A percentile compares a stretch with the other conserved stretches of the same genome.
Evolutionary conservation across 2,797 vertebrate species (phyloP).

Genomic region (Acanthurus lineatus): DNA sequence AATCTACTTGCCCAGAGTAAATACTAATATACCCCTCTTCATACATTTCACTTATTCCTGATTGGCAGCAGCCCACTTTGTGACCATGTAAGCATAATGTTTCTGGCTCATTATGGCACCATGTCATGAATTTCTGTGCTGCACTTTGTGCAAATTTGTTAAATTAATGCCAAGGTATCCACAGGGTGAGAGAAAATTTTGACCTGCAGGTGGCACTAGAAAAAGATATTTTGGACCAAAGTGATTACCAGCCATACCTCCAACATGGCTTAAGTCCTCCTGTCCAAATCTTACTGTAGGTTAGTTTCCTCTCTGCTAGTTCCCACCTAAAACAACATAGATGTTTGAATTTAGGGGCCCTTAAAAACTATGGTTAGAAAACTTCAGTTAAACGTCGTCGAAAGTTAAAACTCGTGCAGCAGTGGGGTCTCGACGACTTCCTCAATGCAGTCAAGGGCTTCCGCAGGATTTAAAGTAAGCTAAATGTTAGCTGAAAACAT

Average conservation of each 20-base stretch:
- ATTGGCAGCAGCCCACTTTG: too few relatives aligned
- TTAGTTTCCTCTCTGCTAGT: neutral
- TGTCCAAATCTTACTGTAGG: neutral
- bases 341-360: neutral
- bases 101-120: too few relatives aligned
- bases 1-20: too few relatives aligned
- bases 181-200: neutral
- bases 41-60: too few relatives aligned
- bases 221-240: too few relatives aligned
- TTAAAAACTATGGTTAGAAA: neutral
- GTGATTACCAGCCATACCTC: too few relatives aligned
- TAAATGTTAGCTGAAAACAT: conserved; percentile 67
- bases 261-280: neutral
- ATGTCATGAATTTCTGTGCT: neutral
- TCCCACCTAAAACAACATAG: neutral
- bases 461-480: conserved; percentile 55
- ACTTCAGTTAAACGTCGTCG: conserved; percentile 37
- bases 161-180: neutral
- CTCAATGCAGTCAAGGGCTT: conserved; percentile 72
- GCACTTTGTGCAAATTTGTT: neutral
- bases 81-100: too few relatives aligned
- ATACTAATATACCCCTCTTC: too few relatives aligned
- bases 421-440: conserved; percentile 67
- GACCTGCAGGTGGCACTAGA: neutral
- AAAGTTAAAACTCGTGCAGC: conserved; percentile 39